These are phyloP conservation scores for Sycophila sp. DNA, from an alignment of 1,140 invertebrate species.

Conservation along the genomic window DNA sequence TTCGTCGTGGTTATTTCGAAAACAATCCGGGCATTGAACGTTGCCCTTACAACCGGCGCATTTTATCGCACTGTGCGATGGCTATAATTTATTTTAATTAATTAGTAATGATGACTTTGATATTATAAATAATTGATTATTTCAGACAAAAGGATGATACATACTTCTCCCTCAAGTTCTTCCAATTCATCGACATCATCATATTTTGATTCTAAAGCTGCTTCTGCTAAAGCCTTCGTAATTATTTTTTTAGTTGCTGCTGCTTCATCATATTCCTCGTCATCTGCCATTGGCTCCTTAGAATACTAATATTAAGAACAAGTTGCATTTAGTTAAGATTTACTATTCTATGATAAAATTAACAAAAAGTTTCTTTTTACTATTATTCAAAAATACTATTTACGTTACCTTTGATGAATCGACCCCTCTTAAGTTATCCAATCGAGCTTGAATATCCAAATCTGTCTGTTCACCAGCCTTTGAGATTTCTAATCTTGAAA, in stretches of 20 bases:
- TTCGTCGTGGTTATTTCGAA: constrained; percentile 56
- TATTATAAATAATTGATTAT: background rate
- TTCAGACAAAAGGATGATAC: background rate
- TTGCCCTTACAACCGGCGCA: constrained; percentile 53
- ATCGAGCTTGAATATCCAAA: constrained; percentile 47
- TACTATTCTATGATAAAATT: no score
- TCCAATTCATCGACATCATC: constrained; percentile 44
- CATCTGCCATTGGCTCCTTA: background rate
- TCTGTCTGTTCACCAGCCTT: constrained; percentile 38
- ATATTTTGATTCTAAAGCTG: constrained; percentile 53
- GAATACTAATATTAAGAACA: background rate
- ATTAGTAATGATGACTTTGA: no score
- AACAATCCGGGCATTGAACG: constrained; percentile 55
- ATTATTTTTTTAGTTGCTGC: constrained; percentile 53
- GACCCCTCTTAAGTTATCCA: constrained; percentile 47
- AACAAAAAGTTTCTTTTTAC: background rate
- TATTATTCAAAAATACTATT: background rate
- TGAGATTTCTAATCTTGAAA: constrained; percentile 49
- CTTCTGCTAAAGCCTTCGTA: constrained; percentile 55
- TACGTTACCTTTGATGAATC: constrained; percentile 45
- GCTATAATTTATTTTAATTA: background rate
- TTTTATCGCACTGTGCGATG: constrained; percentile 29
- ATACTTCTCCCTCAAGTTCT: constrained; percentile 43
- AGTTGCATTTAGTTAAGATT: background rate
- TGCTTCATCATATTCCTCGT: constrained; percentile 50